phyloP scores from a whole-genome alignment of 37 sponge, comb jelly and placozoan species.

The Mnemiopsis leidyi region DNA sequence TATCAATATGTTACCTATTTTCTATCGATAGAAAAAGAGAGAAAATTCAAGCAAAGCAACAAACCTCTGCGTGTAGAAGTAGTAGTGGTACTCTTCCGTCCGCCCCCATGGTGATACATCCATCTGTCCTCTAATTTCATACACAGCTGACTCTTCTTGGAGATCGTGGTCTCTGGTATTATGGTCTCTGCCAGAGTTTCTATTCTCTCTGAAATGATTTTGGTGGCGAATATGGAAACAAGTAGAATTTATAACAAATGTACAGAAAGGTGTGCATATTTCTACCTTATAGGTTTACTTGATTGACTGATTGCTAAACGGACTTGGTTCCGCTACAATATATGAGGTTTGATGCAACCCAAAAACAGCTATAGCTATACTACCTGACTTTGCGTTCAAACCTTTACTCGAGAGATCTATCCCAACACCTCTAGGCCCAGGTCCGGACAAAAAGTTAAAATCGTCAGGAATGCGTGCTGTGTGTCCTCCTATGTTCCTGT shows the following conservation, averaged over 20 bases:
- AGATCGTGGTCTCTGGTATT: neutral
- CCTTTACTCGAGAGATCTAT: slow-evolving; percentile 54
- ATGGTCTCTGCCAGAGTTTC: slow-evolving; percentile 22
- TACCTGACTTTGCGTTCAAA: too few relatives aligned
- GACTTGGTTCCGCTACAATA: too few relatives aligned
- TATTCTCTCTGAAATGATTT: slow-evolving; percentile 10
- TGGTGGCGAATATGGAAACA: too few relatives aligned
- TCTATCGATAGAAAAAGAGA: too few relatives aligned
- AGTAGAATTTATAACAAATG: too few relatives aligned
- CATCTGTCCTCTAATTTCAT: neutral
- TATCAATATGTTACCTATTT: too few relatives aligned
- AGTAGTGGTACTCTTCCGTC: neutral
- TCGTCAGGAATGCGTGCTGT: slow-evolving; percentile 31
- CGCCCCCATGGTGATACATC: slow-evolving; percentile 45
- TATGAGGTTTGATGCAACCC: too few relatives aligned
- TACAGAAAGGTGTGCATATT: too few relatives aligned
- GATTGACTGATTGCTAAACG: too few relatives aligned
- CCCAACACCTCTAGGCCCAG: slow-evolving; percentile 40
- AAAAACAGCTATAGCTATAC: too few relatives aligned
- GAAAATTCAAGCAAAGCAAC: neutral
- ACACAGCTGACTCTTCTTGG: neutral
- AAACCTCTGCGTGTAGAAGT: neutral
- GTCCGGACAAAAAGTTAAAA: neutral
- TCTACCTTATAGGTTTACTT: too few relatives aligned
- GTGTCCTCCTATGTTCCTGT: slow-evolving; percentile 57